Conservation (phyloP, 2,113 vertebrate species). For the Takifugu bimaculatus region DNA sequence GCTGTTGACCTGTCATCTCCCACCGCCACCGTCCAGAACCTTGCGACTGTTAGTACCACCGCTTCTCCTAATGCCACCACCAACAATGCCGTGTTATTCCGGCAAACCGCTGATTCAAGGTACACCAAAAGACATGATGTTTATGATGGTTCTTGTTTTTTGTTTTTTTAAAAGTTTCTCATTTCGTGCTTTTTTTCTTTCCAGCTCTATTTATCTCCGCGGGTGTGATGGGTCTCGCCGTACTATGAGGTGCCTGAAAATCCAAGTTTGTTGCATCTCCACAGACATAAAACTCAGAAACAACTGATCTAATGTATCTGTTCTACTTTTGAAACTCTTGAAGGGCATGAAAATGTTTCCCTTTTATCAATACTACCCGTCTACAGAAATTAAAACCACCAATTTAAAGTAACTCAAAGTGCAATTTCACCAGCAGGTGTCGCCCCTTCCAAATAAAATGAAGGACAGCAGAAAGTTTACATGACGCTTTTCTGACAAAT, state of each 20-base stretch:
- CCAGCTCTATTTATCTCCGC: slow-evolving; percentile 42
- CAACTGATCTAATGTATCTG: neutral
- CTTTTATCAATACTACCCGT: neutral
- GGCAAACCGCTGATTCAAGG: too few relatives aligned
- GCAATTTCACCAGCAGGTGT: too few relatives aligned
- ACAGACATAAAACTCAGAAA: slow-evolving; percentile 1
- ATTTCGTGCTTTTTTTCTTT: neutral
- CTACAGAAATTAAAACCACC: slow-evolving; percentile 1
- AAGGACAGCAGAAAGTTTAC: too few relatives aligned
- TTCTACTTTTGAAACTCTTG: neutral
- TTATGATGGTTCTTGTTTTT: too few relatives aligned
- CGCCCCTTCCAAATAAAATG: too few relatives aligned
- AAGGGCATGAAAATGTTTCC: too few relatives aligned
- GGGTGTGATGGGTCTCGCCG: slow-evolving; percentile 20
- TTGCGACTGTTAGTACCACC: neutral
- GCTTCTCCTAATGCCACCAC: neutral
- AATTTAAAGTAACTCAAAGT: too few relatives aligned
- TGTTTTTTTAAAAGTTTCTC: neutral
- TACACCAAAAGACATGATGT: too few relatives aligned
- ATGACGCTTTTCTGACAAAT: neutral
- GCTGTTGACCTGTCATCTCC: slow-evolving; percentile 15
- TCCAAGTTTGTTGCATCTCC: neutral
- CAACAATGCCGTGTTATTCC: neutral
- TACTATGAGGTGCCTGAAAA: slow-evolving; percentile 20
- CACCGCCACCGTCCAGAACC: slow-evolving; percentile 14